phyloP scores from a whole-genome alignment of 37 sponge, comb jelly and placozoan species.

The Ephydatia muelleri region DNA sequence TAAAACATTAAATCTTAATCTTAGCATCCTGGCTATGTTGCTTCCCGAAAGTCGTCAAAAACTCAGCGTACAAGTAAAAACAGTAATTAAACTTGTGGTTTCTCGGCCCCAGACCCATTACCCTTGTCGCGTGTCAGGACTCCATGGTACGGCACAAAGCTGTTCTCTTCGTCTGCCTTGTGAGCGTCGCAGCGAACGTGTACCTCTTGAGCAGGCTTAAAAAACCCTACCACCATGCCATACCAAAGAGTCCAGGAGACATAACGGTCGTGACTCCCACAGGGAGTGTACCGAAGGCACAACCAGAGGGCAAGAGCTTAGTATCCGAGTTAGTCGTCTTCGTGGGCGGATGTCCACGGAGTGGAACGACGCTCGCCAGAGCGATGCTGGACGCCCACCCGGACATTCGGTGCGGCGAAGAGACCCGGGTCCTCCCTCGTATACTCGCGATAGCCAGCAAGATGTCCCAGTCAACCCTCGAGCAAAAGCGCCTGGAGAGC shows the following conservation, averaged over 20 bases:
- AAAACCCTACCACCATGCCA: no score
- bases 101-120: no score
- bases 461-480: conserved; percentile 43
- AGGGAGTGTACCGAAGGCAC: background rate
- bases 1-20: no score
- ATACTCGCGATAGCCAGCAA: conserved; percentile 57
- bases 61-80: no score
- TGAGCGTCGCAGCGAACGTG: no score
- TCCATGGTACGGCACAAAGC: no score
- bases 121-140: no score
- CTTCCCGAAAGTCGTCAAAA: no score
- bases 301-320: background rate
- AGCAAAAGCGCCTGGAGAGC: conserved; percentile 52
- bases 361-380: conserved; percentile 87
- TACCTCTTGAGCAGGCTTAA: no score
- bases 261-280: background rate
- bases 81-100: no score
- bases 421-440: conserved; percentile 86
- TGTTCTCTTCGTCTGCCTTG: no score
- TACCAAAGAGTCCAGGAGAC: background rate
- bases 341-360: conserved; percentile 88
- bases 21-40: no score
- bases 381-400: conserved; percentile 92
- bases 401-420: conserved; percentile 90
- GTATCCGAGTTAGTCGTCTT: conserved; percentile 43